A percentile compares a stretch with the other conserved stretches of the same genome.
Conservation (phyloP, 1,140 invertebrate species). For the Pogonomyrmex californicus region DNA sequence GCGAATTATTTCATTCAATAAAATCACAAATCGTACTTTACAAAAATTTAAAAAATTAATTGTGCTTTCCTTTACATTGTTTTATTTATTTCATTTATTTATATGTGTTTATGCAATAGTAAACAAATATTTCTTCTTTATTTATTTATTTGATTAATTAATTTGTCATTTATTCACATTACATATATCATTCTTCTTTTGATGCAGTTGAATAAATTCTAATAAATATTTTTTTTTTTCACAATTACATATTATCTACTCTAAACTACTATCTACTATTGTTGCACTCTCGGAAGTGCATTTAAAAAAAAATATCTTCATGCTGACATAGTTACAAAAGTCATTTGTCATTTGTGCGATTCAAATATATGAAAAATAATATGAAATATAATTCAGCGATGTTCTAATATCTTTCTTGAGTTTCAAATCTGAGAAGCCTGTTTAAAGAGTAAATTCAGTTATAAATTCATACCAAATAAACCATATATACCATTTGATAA, state of each 20-base stretch:
- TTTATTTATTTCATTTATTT: not conserved
- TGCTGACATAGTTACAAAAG: not conserved
- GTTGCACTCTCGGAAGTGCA: not conserved
- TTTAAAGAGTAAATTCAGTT: slow-evolving; percentile 22
- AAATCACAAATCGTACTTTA: slow-evolving; percentile 20
- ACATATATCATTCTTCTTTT: not conserved
- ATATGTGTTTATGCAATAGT: not conserved
- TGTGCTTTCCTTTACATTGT: not conserved
- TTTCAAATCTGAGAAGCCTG: not conserved
- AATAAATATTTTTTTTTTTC: not conserved
- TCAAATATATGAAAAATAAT: not conserved
- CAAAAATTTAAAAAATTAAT: not conserved
- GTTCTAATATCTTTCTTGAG: not conserved
- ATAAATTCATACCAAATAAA: slow-evolving; percentile 41
- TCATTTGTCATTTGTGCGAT: not conserved
- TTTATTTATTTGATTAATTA: not conserved
- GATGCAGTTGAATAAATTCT: not conserved
- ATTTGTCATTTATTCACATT: not conserved
- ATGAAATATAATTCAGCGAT: not conserved
- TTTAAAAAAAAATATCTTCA: not conserved
- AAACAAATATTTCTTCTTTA: slow-evolving; percentile 4
- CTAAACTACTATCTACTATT: not conserved
- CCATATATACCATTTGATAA: slow-evolving; percentile 57
- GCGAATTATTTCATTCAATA: slow-evolving; percentile 15
- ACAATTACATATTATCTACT: not conserved